Percentiles rank a stretch among this genome's conserved stretches.
phyloP scores from a whole-genome alignment of 2,888 invertebrate genomes.

The Apoda limacodes region DNA sequence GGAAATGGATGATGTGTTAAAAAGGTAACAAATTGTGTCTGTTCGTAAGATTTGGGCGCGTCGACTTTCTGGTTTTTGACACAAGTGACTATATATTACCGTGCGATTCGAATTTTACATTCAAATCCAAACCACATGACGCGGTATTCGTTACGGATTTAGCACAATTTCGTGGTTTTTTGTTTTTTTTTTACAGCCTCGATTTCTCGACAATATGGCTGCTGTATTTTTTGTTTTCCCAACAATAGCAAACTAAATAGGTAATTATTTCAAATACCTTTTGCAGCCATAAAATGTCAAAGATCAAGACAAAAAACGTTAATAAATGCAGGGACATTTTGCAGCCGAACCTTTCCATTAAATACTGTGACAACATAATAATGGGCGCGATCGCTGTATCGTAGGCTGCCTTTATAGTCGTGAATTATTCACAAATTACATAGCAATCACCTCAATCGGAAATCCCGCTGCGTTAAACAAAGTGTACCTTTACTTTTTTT shows the following conservation, averaged over 20 bases:
- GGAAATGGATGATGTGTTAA: constrained; percentile 67
- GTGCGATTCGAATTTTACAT: constrained; percentile 39
- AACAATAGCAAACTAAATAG: too few relatives aligned
- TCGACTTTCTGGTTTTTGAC: constrained; percentile 36
- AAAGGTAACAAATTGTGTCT: constrained; percentile 55
- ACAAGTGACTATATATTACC: constrained; percentile 43
- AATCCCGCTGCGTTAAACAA: constrained; percentile 52
- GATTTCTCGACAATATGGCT: too few relatives aligned
- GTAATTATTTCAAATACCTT: too few relatives aligned
- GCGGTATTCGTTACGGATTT: constrained; percentile 34
- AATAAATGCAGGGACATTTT: constrained; percentile 22
- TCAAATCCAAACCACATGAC: constrained; percentile 33
- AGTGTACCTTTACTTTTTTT: constrained; percentile 29
- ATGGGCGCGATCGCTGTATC: constrained; percentile 29
- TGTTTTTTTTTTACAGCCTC: constrained; percentile 20
- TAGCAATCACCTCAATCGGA: constrained; percentile 41
- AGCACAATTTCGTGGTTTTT: constrained; percentile 24
- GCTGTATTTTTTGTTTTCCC: too few relatives aligned
- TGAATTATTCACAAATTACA: constrained; percentile 60
- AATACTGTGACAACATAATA: constrained; percentile 53
- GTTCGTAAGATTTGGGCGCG: constrained; percentile 21
- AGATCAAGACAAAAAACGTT: too few relatives aligned
- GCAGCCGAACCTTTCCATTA: constrained; percentile 31
- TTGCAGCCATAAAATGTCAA: too few relatives aligned
- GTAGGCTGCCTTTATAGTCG: constrained; percentile 31